Evolutionary conservation across 2,797 vertebrate species (phyloP), one percentile per base, ranked within the genome.

Genomic region (Rhynchonycteris naso): DNA sequence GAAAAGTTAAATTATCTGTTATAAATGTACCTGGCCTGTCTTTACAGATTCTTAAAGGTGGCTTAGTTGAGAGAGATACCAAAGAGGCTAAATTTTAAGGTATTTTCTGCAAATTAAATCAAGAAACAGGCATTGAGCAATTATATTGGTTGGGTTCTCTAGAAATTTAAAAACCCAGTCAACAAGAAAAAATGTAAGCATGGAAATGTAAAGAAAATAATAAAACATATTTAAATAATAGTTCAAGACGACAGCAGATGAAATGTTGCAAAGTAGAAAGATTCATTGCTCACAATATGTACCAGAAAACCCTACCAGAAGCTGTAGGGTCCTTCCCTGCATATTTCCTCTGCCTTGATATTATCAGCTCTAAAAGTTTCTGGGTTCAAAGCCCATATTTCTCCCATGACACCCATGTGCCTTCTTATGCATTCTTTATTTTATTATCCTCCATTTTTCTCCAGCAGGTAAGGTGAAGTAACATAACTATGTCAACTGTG

Each of bases 141-240:
- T 24, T 75, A 28, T 24, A 91, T 28, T 76, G 28, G 7, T 65
- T 38, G 13, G 81, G 28, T 16, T 86, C 12, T 68, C 50, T 43
- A 81, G 86, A 95, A 93, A 88, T 7, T 76, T 54, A 72, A 75
- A 96, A 96, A 80, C 76, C 90, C 54, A 93, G 7, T 72, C 21
- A 2, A 33, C 5, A 75, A 90, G 82, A 76, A 52, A 92, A 75
- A 75, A 94, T 43, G n/a, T 6, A 85, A 91, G 35, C 30, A 74
- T 26, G 16, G 30, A 50, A 95, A 87, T 80, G 33, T 69, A 86
- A 43, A 43, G 8, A 65, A 94, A 81, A 82, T 11, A 93, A 63
- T 61, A 79, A 92, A 68, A 86, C 26, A 33, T 66, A 71, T 80
- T 87, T 92, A 65, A 95, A 50, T 76, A 72, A 69, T 50, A 50